Base-by-base conservation (phyloP, 2,113 vertebrate species). In the Phalacrocorax pelagicus region DNA sequence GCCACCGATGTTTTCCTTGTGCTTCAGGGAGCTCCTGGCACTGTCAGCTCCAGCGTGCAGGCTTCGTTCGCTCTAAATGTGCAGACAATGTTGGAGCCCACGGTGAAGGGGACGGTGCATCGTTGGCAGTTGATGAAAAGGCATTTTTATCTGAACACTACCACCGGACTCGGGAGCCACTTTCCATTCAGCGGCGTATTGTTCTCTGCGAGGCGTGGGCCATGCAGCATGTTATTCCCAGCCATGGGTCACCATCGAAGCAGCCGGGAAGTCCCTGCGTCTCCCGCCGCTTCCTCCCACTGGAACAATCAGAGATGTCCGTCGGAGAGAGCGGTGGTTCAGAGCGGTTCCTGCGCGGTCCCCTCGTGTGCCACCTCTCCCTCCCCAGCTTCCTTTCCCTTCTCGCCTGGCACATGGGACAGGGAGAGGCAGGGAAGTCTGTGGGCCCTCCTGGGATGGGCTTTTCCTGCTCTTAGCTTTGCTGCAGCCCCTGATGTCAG, bases 381-480 rank as follows among this genome's bases (percentile, higher is more conserved):
- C 72, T 90, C 38, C 75, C 51, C 2, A 0, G 54, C 82, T 95
- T 94, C 90, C 83, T 92, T 66, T 65, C 44, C 61, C 77, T 78
- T 58, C 67, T 29, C 2, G 52, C 81, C 80, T 42, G 94, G 90
- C 75, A 67, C 81, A 34, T 1, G 40, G 4, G 14, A 80, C 2
- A 7, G 81, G 90, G 88, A 85, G 94, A 77, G 75, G 75, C 86
- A 24, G 92, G 93, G 94, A 69, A 73, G 42, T 69, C 73, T 15
- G 10, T 0, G 1, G 36, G 52, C 36, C 17, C 93, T 42, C 47
- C 62, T n/a, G 84, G 90, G 96, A 96, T 3, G 27, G 79, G 95
- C 86, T 92, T 88, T 96, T 97, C 95, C 96, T 95, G 95, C 94
- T 90, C 80, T 92, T 80, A 29, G 27, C 40, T 87, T 69, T 49